Percentiles rank a stretch among this genome's conserved stretches.
Conservation (phyloP, 2,888 invertebrate genomes). For the Drosophila dives region DNA sequence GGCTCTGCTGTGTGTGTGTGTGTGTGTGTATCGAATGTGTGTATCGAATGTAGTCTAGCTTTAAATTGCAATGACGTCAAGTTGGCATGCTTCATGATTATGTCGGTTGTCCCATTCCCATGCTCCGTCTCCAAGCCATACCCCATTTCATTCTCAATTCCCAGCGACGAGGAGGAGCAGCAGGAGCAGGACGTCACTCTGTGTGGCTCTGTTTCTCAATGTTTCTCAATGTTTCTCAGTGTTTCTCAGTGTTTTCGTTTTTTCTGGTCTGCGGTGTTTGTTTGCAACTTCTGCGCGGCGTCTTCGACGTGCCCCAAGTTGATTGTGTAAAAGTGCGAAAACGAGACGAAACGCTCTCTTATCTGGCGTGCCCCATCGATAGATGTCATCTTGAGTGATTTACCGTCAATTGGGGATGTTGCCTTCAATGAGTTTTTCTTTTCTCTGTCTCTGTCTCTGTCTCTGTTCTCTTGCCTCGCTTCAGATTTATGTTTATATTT, state of each 20-base stretch:
- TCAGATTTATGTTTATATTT: constrained; percentile 79
- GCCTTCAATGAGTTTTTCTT: constrained; percentile 72
- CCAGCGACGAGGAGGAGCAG: constrained; percentile 9
- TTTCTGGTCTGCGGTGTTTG: constrained; percentile 26
- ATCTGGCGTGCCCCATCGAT: constrained; percentile 81
- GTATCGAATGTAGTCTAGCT: constrained; percentile 64
- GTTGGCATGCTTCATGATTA: constrained; percentile 76
- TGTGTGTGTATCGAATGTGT: constrained; percentile 47
- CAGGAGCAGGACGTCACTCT: constrained; percentile 20
- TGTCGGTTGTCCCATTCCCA: constrained; percentile 29
- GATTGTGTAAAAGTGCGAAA: constrained; percentile 82
- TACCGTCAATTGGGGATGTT: constrained; percentile 83
- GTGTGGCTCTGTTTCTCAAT: constrained; percentile 20
- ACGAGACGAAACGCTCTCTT: constrained; percentile 80
- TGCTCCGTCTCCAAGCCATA: constrained; percentile 13
- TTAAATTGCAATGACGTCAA: constrained; percentile 80
- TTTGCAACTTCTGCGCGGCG: constrained; percentile 43
- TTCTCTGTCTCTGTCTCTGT: constrained; percentile 12
- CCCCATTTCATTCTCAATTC: constrained; percentile 24
- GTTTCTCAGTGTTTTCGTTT: neutral
- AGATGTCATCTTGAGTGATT: constrained; percentile 84
- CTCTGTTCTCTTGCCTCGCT: constrained; percentile 5
- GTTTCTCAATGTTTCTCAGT: neutral
- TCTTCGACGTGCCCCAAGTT: constrained; percentile 56
- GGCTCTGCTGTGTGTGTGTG: constrained; percentile 19